Evolutionary conservation across 1,140 invertebrate species (phyloP).

Genomic region (Trichogramma pretiosum): DNA sequence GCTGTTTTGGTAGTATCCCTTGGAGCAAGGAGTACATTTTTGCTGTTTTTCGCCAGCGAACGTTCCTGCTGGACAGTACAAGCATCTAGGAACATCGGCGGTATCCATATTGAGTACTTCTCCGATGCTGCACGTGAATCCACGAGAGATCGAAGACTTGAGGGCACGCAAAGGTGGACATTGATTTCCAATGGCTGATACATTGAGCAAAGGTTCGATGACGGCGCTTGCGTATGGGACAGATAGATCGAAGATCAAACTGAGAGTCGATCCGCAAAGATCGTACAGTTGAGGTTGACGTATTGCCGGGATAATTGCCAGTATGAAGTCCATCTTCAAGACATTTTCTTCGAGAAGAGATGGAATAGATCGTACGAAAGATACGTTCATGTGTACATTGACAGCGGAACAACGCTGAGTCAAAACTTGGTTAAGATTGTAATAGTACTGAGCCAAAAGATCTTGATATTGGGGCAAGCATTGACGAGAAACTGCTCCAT

Average conservation of each 20-base stretch:
- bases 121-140: conserved; percentile 86
- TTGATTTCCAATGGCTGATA: conserved; percentile 79
- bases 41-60: conserved; percentile 82
- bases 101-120: conserved; percentile 90
- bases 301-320: conserved; percentile 79
- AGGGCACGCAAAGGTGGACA: conserved; percentile 83
- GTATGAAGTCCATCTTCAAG: conserved; percentile 74
- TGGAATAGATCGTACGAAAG: conserved; percentile 73
- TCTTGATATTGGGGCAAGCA: conserved; percentile 84
- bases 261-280: conserved; percentile 85
- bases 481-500: conserved; percentile 72
- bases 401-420: conserved; percentile 88
- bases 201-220: conserved; percentile 81
- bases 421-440: conserved; percentile 68
- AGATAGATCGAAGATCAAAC: conserved; percentile 86
- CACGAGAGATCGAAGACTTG: conserved; percentile 73
- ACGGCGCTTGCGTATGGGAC: conserved; percentile 86
- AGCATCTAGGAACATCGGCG: conserved; percentile 83
- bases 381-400: conserved; percentile 90
- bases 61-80: conserved; percentile 91
- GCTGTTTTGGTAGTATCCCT: conserved; percentile 87
- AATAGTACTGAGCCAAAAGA: conserved; percentile 71
- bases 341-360: conserved; percentile 74
- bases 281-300: conserved; percentile 86
- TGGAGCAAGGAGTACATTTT: conserved; percentile 77